phyloP scores from a whole-genome alignment of 2,888 invertebrate genomes.

The Platypus cylindrus region DNA sequence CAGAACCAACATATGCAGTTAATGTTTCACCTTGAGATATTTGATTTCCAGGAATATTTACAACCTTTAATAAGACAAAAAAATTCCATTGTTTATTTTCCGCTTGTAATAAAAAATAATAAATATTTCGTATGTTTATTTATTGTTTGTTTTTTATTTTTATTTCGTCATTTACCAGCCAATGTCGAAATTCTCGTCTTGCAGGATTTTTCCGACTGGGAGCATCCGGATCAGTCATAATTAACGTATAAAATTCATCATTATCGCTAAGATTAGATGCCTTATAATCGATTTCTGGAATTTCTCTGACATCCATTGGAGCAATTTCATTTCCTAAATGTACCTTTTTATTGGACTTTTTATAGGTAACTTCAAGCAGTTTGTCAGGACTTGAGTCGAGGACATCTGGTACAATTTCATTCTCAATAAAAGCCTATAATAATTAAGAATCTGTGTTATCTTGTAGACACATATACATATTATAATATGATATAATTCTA shows the following conservation, averaged over 20 bases:
- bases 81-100: too few species aligned
- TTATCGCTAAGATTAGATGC: slow-evolving; percentile 35
- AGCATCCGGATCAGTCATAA: slow-evolving; percentile 63
- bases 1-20: slow-evolving; percentile 69
- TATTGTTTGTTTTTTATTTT: too few species aligned
- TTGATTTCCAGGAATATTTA: slow-evolving; percentile 66
- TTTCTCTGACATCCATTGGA: slow-evolving; percentile 57
- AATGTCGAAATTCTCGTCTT: slow-evolving; percentile 63
- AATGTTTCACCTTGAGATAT: slow-evolving; percentile 58
- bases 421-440: slow-evolving; percentile 17
- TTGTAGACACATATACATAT: too few species aligned
- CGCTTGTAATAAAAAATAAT: too few species aligned
- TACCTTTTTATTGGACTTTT: slow-evolving; percentile 36
- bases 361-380: slow-evolving; percentile 40
- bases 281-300: slow-evolving; percentile 53
- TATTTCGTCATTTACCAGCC: slow-evolving; percentile 43
- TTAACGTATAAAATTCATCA: slow-evolving; percentile 46
- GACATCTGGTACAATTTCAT: slow-evolving; percentile 39
- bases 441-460: too few species aligned
- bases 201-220: slow-evolving; percentile 55
- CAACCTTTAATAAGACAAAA: slow-evolving; percentile 38
- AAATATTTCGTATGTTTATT: too few species aligned
- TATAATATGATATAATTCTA: too few species aligned
- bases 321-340: slow-evolving; percentile 55
- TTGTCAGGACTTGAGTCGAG: slow-evolving; percentile 45